phyloP scores from a whole-genome alignment of 2,888 invertebrate species.

The Lithophane ornitopus region DNA sequence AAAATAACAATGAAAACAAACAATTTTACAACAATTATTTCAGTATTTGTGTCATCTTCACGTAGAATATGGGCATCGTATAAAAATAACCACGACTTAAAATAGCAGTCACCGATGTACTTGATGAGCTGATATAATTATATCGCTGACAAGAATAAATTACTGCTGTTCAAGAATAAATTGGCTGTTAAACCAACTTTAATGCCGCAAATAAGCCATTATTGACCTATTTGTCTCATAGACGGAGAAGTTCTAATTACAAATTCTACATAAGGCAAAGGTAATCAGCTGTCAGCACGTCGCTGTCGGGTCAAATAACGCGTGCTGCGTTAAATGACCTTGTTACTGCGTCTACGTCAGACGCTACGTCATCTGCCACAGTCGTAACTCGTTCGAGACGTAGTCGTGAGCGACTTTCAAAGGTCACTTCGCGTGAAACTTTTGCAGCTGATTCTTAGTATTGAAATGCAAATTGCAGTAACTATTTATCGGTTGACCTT shows the following conservation, averaged over 20 bases:
- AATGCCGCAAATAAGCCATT: neutral
- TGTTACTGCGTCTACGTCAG: conserved; percentile 45
- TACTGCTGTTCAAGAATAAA: conserved; percentile 10
- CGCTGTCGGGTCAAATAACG: conserved; percentile 34
- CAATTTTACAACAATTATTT: neutral
- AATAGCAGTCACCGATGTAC: conserved; percentile 2
- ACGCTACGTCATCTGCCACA: conserved; percentile 52
- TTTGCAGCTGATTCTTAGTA: conserved; percentile 20
- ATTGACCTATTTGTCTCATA: conserved; percentile 1
- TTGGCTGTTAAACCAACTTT: neutral
- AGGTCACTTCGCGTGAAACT: conserved; percentile 57
- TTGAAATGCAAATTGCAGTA: conserved; percentile 16
- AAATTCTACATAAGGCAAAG: conserved; percentile 23
- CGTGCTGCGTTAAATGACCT: conserved; percentile 58
- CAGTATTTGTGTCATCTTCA: conserved; percentile 20
- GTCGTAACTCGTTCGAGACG: conserved; percentile 41
- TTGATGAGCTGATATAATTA: neutral
- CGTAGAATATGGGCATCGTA: neutral
- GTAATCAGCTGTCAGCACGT: conserved; percentile 23
- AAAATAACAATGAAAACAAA: neutral
- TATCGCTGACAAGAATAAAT: no score
- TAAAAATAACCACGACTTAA: conserved; percentile 25
- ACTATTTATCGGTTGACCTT: neutral
- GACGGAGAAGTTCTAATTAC: conserved; percentile 12
- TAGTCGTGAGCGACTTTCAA: conserved; percentile 44